Evolutionary conservation across 2,888 invertebrate genomes (phyloP), one percentile per base, ranked within the genome.

Genomic region (Sminthurinus aureus): DNA sequence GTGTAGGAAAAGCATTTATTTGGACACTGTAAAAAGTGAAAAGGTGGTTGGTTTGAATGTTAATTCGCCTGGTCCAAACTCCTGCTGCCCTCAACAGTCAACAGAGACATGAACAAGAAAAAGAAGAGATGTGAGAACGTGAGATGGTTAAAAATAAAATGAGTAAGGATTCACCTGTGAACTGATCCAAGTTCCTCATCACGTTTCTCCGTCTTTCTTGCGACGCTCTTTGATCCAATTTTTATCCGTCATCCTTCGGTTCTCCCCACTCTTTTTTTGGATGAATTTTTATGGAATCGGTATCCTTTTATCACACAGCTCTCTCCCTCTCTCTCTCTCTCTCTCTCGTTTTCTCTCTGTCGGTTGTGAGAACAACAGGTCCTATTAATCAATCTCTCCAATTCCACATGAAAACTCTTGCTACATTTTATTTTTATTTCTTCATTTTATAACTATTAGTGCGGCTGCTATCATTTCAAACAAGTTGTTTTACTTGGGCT

Each of bases 111-210:
- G 38, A 1, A 38, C 38, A 38, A 6, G 38, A 38, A n/a, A n/a
- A n/a, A n/a, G n/a, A n/a, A n/a, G n/a, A n/a, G 66, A 6, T 24
- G 71, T 20, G 24, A 52, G 69, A 69, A 79, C 79, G 79, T 79
- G 79, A 79, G 79, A 79, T 79, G 79, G 38, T 79, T 79, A 79
- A 79, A 79, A 79, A 79, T 79, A 79, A 79, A 79, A 79, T 79
- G 69, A 79, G 69, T 79, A 79, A 79, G 69, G 69, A 79, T 79
- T 79, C 79, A 79, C 79, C 79, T 79, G 79, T 69, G 66, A 38
- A 50, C 79, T 79, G 69, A 79, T 79, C 79, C 79, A 50, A 66
- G 20, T 79, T 79, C 79, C 79, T 69, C 69, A 79, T 79, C 79
- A 79, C 79, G 79, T 69, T 51, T 51, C n/a, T n/a, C 69, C 69